Conservation (phyloP, 2,113 vertebrate species). For the Aleadryas rufinucha region DNA sequence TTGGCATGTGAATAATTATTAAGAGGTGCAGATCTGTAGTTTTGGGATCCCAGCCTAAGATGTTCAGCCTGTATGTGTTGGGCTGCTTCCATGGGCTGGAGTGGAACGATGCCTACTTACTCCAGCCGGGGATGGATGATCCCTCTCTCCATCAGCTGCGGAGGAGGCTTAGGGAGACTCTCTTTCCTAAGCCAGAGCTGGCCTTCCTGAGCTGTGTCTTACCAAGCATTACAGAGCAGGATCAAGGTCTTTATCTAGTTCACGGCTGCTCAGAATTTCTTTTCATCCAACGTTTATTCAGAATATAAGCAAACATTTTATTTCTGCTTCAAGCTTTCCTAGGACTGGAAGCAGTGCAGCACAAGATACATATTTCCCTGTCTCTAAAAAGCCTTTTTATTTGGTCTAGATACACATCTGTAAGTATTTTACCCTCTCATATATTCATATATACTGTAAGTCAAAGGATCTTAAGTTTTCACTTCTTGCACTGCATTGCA, state of each 20-base stretch:
- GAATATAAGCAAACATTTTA: slow-evolving; percentile 5
- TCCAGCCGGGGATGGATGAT: not conserved
- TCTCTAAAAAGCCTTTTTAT: not conserved
- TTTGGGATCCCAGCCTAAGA: not conserved
- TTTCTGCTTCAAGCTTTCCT: slow-evolving; percentile 8
- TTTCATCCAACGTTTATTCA: not conserved
- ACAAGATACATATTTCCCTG: not conserved
- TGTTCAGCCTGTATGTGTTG: not conserved
- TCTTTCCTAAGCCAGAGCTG: slow-evolving; percentile 10
- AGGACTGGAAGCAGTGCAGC: not conserved
- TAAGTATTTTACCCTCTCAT: slow-evolving; percentile 26
- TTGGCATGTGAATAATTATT: not conserved
- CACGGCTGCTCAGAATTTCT: not conserved
- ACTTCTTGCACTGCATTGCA: not conserved
- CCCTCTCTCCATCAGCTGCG: not conserved
- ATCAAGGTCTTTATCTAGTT: slow-evolving; percentile 28
- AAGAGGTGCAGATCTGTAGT: not conserved
- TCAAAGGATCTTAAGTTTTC: slow-evolving; percentile 42
- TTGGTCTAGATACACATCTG: slow-evolving; percentile 36
- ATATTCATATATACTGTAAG: not conserved
- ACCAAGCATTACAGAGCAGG: slow-evolving; percentile 10
- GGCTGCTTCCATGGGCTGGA: not conserved
- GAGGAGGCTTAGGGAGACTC: slow-evolving; percentile 6
- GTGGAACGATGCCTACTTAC: not conserved
- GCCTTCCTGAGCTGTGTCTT: not conserved